phyloP scores from a whole-genome alignment of 2,113 vertebrate genomes.

The human (Homo sapiens) region GRCh38 chr19:56015501-56016000 shows the following conservation, averaged over 20 bases:
- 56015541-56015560: background rate
- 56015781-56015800: background rate
- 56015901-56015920: background rate
- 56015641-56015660: background rate
- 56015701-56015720: background rate
- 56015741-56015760: background rate
- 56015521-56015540: background rate
- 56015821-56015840: background rate
- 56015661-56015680: background rate
- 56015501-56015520: background rate
- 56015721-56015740: background rate
- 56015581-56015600: accelerated
- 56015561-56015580: background rate
- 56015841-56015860: background rate
- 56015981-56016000: background rate
- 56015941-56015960: too few relatives aligned
- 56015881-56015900: background rate
- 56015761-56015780: background rate
- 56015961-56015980: background rate
- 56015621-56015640: background rate
- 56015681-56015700: background rate
- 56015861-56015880: background rate
- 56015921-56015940: background rate
- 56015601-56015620: background rate
- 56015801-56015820: background rate